Base-by-base conservation (phyloP, 30 jellyfish, hydroid and myxozoan genomes). In the Turritopsis dohrnii region DNA sequence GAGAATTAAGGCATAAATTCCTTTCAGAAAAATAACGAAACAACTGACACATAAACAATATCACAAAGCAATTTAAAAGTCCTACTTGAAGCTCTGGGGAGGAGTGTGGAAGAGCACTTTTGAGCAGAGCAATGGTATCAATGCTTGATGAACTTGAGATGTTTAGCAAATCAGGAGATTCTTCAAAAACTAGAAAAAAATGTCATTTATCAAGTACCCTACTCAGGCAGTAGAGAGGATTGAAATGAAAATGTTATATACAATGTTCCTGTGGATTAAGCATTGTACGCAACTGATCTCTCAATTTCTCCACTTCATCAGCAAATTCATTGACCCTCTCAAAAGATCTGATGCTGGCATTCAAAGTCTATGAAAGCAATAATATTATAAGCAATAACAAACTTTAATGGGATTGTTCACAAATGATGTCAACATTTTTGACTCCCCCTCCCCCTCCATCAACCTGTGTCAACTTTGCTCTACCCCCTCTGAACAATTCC, bases 281-380 rank as follows among this genome's bases (percentile, higher is more conserved):
- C 77, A 69, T 69, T n/a, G 31, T n/a, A 23, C 19, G 77, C 77
- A 69, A 69, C 22, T 69, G 77, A n/a, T 69, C 77, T 19, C 77
- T 9, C 30, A 69, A 69, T 69, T 27, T 69, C 30, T 69, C 77
- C 77, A 69, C 19, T 69, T 69, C 77, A 69, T 27, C 31, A 9
- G 60, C 13, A 41, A 41, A 41, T 41, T 41, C 60, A 41, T 41
- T 41, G 5, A 41, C 60, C 5, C 60, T 5, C 13, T 41, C 60
- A 13, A 3, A 41, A 13, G 60, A 41, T 13, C 13, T 41, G 60
- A 41, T 41, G 60, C 60, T 41, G 5, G 60, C 13, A 41, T 41
- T 41, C 13, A 41, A 41, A 41, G 60, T 41, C 60, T 41, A 41
- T 41, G 13, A 41, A 41, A 41, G 5, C 60, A 41, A 41, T 13